Conservation (phyloP, 2,888 invertebrate genomes). For the Xanthorhoe designata region DNA sequence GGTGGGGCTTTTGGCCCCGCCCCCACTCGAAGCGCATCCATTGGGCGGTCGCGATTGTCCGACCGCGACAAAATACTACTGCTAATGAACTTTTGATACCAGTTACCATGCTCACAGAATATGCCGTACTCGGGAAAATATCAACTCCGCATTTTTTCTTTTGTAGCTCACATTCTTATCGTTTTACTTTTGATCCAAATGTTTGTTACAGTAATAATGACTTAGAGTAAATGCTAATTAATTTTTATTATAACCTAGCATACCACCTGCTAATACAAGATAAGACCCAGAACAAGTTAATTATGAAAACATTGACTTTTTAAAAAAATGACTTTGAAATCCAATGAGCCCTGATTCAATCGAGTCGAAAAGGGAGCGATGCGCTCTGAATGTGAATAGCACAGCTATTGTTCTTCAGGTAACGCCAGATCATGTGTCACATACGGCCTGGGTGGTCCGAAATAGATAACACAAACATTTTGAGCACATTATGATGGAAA, state of each 20-base stretch:
- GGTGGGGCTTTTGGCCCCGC: conserved; percentile 69
- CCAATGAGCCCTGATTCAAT: conserved; percentile 42
- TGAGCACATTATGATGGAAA: conserved; percentile 82
- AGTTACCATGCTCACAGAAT: conserved; percentile 15
- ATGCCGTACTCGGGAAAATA: conserved; percentile 1
- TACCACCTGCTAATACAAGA: background rate
- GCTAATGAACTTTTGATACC: conserved; percentile 31
- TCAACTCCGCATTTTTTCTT: background rate
- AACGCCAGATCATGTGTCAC: conserved; percentile 75
- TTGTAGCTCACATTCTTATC: background rate
- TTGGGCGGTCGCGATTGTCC: conserved; percentile 62
- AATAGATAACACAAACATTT: conserved; percentile 79
- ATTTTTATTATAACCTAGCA: background rate
- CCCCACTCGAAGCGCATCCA: conserved; percentile 70
- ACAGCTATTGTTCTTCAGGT: conserved; percentile 75
- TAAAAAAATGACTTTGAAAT: conserved; percentile 19
- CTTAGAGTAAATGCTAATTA: background rate
- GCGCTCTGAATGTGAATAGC: conserved; percentile 67
- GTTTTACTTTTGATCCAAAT: background rate
- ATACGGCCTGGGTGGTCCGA: conserved; percentile 76
- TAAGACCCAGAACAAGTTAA: background rate
- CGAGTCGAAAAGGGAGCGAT: conserved; percentile 48
- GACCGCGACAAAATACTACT: conserved; percentile 37
- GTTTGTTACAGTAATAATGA: background rate
- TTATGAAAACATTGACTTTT: background rate